Evolutionary conservation across 2,113 vertebrate genomes (phyloP).

Genomic region (Toxotes chatareus): DNA sequence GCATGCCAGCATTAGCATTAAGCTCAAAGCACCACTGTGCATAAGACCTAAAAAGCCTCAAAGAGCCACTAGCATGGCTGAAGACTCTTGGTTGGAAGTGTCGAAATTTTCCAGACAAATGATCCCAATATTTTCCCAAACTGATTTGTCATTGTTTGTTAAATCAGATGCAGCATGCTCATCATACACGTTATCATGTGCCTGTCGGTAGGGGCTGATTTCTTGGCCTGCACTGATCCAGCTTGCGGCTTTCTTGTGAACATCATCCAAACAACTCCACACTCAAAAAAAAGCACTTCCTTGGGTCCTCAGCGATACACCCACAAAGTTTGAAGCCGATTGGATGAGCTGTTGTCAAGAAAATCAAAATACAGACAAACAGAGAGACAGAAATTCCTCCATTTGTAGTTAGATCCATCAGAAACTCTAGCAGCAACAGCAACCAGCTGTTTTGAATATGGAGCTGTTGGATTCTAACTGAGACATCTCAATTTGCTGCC

Average conservation of each 20-base stretch:
- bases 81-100: neutral
- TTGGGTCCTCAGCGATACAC: too few species aligned
- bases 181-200: neutral
- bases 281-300: too few species aligned
- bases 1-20: neutral
- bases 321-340: too few species aligned
- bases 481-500: slow-evolving; percentile 71
- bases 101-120: slow-evolving; percentile 39
- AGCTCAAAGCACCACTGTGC: slow-evolving; percentile 1
- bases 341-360: too few species aligned
- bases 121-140: slow-evolving; percentile 23
- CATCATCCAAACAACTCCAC: too few species aligned
- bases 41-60: neutral
- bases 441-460: slow-evolving; percentile 65
- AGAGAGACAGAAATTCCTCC: too few species aligned
- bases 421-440: slow-evolving; percentile 18
- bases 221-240: too few species aligned
- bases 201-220: too few species aligned
- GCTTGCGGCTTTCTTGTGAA: too few species aligned
- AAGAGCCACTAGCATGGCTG: neutral
- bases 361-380: too few species aligned
- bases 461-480: slow-evolving; percentile 51
- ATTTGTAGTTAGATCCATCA: slow-evolving; percentile 18
- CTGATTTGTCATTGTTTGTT: slow-evolving; percentile 43
- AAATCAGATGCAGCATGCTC: slow-evolving; percentile 21